phyloP scores from a whole-genome alignment of 2,113 vertebrate genomes.

The Sturnira hondurensis region DNA sequence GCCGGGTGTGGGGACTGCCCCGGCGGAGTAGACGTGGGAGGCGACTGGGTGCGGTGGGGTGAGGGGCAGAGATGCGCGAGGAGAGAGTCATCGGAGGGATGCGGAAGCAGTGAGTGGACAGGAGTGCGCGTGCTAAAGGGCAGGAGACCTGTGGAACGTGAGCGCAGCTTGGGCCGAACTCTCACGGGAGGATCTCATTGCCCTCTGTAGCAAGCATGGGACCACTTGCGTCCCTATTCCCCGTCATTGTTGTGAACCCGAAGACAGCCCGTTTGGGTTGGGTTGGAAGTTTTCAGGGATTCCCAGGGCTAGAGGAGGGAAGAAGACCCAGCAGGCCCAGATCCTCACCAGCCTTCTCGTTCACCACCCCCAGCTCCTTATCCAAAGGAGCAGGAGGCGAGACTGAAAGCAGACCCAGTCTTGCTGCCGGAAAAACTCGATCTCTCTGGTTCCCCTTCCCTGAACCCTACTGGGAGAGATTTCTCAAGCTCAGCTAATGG shows the following conservation, averaged over 20 bases:
- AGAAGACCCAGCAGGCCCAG: neutral
- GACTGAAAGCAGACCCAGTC: neutral
- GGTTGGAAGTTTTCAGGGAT: constrained; percentile 39
- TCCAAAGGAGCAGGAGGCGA: neutral
- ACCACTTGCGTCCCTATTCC: neutral
- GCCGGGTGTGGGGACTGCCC: neutral
- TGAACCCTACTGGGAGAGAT: neutral
- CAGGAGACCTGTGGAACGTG: constrained; percentile 41
- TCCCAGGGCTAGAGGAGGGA: neutral
- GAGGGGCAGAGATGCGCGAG: constrained; percentile 55
- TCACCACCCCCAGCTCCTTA: neutral
- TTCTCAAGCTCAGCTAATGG: constrained; percentile 28
- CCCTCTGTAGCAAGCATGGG: neutral
- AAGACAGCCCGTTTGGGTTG: neutral
- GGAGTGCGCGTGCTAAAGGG: constrained; percentile 12
- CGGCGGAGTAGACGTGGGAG: constrained; percentile 26
- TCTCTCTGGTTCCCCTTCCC: neutral
- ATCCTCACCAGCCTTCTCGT: neutral
- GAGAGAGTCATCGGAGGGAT: constrained; percentile 42
- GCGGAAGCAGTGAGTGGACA: constrained; percentile 63
- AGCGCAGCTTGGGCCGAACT: neutral
- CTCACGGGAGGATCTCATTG: neutral
- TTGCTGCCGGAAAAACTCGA: neutral
- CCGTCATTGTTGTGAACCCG: neutral
- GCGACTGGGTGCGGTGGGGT: constrained; percentile 47